Percentiles rank a stretch among this genome's conserved stretches.
Conservation (phyloP, 2,888 invertebrate species). For the Malthinus seriepunctatus region DNA sequence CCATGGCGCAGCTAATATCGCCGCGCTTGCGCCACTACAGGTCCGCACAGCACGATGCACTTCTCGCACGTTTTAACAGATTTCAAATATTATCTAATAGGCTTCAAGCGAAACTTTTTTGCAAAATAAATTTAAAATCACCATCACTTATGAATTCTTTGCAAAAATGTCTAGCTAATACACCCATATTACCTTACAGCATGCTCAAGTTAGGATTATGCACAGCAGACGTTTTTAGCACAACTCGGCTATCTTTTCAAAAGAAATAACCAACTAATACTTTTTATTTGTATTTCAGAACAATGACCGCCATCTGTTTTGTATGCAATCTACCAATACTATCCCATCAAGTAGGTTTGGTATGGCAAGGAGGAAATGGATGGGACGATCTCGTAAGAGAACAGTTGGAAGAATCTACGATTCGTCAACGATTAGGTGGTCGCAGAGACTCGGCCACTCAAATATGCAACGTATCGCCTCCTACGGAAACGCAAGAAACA, state of each 20-base stretch:
- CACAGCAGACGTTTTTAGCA: slow-evolving; percentile 29
- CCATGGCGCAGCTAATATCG: slow-evolving; percentile 55
- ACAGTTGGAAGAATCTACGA: slow-evolving; percentile 83
- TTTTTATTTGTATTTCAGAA: slow-evolving; percentile 62
- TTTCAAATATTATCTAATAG: slow-evolving; percentile 24
- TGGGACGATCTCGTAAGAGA: slow-evolving; percentile 92
- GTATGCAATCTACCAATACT: slow-evolving; percentile 95
- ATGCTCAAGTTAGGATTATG: slow-evolving; percentile 31
- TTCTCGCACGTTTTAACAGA: slow-evolving; percentile 30
- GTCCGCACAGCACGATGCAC: slow-evolving; percentile 46
- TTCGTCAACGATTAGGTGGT: slow-evolving; percentile 82
- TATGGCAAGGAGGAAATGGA: slow-evolving; percentile 93
- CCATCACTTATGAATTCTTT: neutral
- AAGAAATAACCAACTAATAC: slow-evolving; percentile 5
- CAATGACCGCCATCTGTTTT: slow-evolving; percentile 93
- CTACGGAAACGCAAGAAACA: slow-evolving; percentile 70
- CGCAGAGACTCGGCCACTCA: slow-evolving; percentile 90
- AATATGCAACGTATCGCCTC: slow-evolving; percentile 82
- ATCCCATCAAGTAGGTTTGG: slow-evolving; percentile 90
- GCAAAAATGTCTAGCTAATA: slow-evolving; percentile 16
- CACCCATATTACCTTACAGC: slow-evolving; percentile 27
- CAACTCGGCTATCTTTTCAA: slow-evolving; percentile 3
- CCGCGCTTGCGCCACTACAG: slow-evolving; percentile 57
- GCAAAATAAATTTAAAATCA: slow-evolving; percentile 14
- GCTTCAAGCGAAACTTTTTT: slow-evolving; percentile 16